Evolutionary conservation across 2,888 invertebrate species (phyloP).

Genomic region (Scelioninae gen. 1): DNA sequence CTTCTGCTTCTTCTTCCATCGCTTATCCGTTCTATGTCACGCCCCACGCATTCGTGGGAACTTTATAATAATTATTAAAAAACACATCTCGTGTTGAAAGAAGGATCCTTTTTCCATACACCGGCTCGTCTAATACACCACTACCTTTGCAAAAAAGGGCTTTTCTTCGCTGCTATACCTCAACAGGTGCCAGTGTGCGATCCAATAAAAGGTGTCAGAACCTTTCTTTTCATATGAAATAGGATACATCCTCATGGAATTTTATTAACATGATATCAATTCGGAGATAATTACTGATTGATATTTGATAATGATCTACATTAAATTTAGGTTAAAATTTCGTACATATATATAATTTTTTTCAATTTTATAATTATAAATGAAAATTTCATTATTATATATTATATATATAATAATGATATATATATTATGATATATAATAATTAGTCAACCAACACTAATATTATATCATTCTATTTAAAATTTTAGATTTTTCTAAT

Average conservation of each 20-base stretch:
- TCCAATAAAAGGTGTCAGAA: constrained; percentile 60
- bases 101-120: constrained; percentile 78
- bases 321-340: constrained; percentile 9
- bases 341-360: background rate
- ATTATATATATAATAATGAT: too few relatives aligned
- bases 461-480: too few relatives aligned
- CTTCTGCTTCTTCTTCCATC: constrained; percentile 56
- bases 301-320: constrained; percentile 11
- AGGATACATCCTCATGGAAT: constrained; percentile 48
- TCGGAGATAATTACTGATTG: constrained; percentile 18
- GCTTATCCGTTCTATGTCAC: constrained; percentile 76
- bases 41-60: constrained; percentile 84
- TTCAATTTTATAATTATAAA: too few relatives aligned
- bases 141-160: constrained; percentile 56
- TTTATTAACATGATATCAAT: constrained; percentile 28
- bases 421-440: too few relatives aligned
- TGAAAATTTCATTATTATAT: too few relatives aligned
- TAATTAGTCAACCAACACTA: too few relatives aligned
- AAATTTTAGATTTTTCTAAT: too few relatives aligned
- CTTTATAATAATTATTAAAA: constrained; percentile 83
- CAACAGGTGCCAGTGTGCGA: constrained; percentile 61
- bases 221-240: constrained; percentile 62
- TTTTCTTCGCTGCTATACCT: constrained; percentile 59
- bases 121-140: constrained; percentile 53
- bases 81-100: constrained; percentile 81